phyloP scores from a whole-genome alignment of 2,888 invertebrate genomes.

The Cryptops parisi region DNA sequence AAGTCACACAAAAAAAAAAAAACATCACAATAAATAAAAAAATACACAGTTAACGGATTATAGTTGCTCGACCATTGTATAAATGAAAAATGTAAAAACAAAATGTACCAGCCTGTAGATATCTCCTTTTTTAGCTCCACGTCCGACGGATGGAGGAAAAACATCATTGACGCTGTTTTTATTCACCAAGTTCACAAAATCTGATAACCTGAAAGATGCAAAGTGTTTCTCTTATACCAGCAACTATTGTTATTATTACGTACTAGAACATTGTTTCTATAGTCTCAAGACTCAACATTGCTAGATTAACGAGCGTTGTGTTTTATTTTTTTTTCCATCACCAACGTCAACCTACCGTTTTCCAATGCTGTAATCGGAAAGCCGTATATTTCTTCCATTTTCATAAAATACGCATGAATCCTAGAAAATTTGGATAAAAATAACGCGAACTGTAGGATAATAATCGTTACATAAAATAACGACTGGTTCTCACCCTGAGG shows the following conservation, averaged over 20 bases:
- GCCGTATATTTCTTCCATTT: slow-evolving; percentile 25
- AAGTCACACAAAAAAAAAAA: too few relatives aligned
- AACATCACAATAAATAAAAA: too few relatives aligned
- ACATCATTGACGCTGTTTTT: slow-evolving; percentile 9
- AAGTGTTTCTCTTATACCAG: too few relatives aligned
- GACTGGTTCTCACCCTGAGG: slow-evolving; percentile 31
- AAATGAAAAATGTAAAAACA: slow-evolving; percentile 22
- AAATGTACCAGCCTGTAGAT: slow-evolving; percentile 44
- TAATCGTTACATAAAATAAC: too few relatives aligned
- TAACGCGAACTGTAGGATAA: background rate
- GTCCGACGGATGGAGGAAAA: slow-evolving; percentile 34
- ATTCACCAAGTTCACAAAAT: slow-evolving; percentile 10
- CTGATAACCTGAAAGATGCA: too few relatives aligned
- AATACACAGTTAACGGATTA: too few relatives aligned
- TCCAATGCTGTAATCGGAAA: slow-evolving; percentile 47
- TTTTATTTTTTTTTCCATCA: too few relatives aligned
- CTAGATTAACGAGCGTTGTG: too few relatives aligned
- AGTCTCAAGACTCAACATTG: slow-evolving; percentile 36
- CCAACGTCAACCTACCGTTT: too few relatives aligned
- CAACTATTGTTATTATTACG: too few relatives aligned
- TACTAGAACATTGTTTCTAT: too few relatives aligned
- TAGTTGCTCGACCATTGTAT: too few relatives aligned
- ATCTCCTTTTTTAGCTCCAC: slow-evolving; percentile 52
- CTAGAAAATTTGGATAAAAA: slow-evolving; percentile 20
- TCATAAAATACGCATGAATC: slow-evolving; percentile 28